These are phyloP conservation scores for Oligia latruncula DNA, from an alignment of 2,888 invertebrate species.

Conservation along the genomic window DNA sequence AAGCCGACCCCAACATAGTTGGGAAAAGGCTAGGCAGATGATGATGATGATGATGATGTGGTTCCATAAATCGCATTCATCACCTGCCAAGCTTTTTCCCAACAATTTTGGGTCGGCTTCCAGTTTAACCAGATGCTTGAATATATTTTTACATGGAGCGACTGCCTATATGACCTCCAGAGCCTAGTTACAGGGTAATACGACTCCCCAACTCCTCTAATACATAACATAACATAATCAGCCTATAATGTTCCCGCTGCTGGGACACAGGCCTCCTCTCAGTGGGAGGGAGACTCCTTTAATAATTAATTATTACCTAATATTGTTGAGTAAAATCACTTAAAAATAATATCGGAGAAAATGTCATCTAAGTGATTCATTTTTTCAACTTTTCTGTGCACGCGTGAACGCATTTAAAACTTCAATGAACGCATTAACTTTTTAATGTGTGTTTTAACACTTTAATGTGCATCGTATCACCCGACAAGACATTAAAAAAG, in stretches of 20 bases:
- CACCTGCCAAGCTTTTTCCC: neutral
- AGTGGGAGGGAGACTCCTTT: too few species aligned
- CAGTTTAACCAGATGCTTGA: neutral
- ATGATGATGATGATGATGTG: too few species aligned
- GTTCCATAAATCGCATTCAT: too few species aligned
- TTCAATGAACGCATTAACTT: constrained; percentile 33
- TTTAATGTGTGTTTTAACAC: constrained; percentile 42
- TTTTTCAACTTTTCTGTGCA: neutral
- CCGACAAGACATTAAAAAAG: constrained; percentile 34
- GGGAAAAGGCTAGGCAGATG: too few species aligned
- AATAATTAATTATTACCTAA: too few species aligned
- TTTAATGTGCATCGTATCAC: constrained; percentile 20
- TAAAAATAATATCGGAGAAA: neutral
- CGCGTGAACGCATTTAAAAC: constrained; percentile 8
- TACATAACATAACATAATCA: too few species aligned
- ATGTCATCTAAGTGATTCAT: neutral
- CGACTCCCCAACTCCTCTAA: too few species aligned
- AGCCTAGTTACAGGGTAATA: too few species aligned
- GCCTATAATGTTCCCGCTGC: too few species aligned
- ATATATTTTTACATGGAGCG: neutral
- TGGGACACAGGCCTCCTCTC: too few species aligned
- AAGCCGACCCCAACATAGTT: too few species aligned
- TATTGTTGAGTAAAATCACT: neutral
- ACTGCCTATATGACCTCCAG: neutral
- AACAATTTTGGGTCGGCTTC: neutral